Evolutionary conservation across 2,888 invertebrate species (phyloP), one percentile per base, ranked within the genome.

Genomic region (Beris chalybata): DNA sequence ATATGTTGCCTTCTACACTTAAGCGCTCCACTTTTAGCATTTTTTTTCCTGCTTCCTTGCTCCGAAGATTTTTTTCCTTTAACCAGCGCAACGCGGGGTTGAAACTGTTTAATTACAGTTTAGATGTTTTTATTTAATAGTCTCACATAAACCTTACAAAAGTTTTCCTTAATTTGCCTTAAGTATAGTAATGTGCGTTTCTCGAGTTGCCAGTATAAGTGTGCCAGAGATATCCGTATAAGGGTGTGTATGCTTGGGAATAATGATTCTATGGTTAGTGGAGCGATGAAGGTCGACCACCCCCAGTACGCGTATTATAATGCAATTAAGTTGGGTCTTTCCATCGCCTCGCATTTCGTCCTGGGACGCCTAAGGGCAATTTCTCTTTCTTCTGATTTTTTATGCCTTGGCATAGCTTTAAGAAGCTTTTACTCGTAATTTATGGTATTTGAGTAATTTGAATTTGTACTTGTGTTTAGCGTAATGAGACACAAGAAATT

Each of bases 1-100:
- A 65, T 68, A 65, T 56, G 65, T 32, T 65, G 55, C 59, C 65
- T 58, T 65, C 52, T 65, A 67, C 64, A 43, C 13, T 67, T 67
- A 56, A 44, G 63, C n/a, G 22, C 52, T 29, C 64, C 38, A 38
- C 5, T 38, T 38, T 7, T 38, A 38, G 7, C 5, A 38, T 38
- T 38, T 38, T 9, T 5, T 9, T 38, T 3, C 38, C 3, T 38
- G 7, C 9, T 38, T 38, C 3, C 9, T 38, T 38, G 7, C 5
- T 38, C 38, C 38, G 38, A 9, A 4, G 38, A 38, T 38, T 38
- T 38, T 38, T 52, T 52, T 44, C 45, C 12, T 9, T 5, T 5
- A 38, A 9, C 38, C 38, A 38, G 3, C 38, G 9, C 38, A 38
- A 38, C 38, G 38, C 9, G 7, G 38, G 38, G 59, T 48, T 63